phyloP scores from a whole-genome alignment of 1,140 invertebrate genomes.

The Drosophila chauvacae region DNA sequence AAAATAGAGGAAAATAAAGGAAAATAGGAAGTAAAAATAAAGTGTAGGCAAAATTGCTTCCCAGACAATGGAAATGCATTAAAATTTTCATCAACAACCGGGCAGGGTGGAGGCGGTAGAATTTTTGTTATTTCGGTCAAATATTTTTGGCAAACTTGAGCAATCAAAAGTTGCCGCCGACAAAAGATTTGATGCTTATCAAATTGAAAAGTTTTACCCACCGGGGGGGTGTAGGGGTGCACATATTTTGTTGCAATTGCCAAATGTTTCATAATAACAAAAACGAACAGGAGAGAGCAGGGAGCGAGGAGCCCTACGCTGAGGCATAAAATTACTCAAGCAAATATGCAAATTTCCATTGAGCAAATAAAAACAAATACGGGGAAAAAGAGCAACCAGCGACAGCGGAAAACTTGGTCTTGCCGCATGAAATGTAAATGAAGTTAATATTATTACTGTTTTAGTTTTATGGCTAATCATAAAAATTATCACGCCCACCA shows the following conservation, averaged over 20 bases:
- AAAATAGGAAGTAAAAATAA: slow-evolving; percentile 9
- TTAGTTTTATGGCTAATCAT: slow-evolving; percentile 82
- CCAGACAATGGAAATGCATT: slow-evolving; percentile 76
- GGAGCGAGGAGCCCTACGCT: slow-evolving; percentile 1
- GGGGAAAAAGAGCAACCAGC: slow-evolving; percentile 2
- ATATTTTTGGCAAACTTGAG: slow-evolving; percentile 72
- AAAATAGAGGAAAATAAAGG: neutral
- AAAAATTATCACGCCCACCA: slow-evolving; percentile 82
- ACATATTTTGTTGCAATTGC: slow-evolving; percentile 44
- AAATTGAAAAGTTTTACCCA: slow-evolving; percentile 73
- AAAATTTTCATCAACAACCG: slow-evolving; percentile 55
- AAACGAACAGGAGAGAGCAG: neutral
- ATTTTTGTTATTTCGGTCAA: slow-evolving; percentile 66
- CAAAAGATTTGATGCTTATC: slow-evolving; percentile 72
- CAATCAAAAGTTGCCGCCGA: slow-evolving; percentile 75
- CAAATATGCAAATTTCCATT: slow-evolving; percentile 68
- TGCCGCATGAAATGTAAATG: slow-evolving; percentile 73
- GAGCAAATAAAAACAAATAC: slow-evolving; percentile 26
- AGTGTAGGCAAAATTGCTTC: slow-evolving; percentile 28
- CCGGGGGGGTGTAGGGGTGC: neutral
- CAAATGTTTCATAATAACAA: slow-evolving; percentile 32
- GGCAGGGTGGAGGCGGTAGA: neutral
- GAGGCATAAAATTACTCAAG: slow-evolving; percentile 60
- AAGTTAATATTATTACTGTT: slow-evolving; percentile 83
- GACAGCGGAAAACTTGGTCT: slow-evolving; percentile 16